Percentiles rank a stretch among this genome's conserved stretches.
phyloP scores from a whole-genome alignment of 2,113 vertebrate species.

The Clinocottus analis region DNA sequence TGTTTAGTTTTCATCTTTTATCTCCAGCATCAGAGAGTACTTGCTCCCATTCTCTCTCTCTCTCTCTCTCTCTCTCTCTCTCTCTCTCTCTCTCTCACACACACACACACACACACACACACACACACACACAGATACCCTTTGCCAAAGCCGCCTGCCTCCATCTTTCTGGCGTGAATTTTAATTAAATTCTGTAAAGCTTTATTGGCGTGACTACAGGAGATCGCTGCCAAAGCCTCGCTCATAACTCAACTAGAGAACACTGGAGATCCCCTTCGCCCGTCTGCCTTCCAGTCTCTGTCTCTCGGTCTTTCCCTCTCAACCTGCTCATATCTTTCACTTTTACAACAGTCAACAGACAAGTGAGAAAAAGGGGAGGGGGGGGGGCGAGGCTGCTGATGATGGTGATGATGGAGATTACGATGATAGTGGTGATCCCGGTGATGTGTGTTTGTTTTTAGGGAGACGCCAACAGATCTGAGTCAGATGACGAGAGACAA shows the following conservation, averaged over 20 bases:
- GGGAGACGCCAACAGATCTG: slow-evolving; percentile 96
- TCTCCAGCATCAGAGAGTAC: slow-evolving; percentile 73
- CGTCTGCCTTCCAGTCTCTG: slow-evolving; percentile 45
- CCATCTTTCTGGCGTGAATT: slow-evolving; percentile 78
- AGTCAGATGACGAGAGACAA: slow-evolving; percentile 90
- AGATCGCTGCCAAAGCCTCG: slow-evolving; percentile 71
- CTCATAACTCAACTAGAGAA: slow-evolving; percentile 74
- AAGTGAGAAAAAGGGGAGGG: slow-evolving; percentile 1
- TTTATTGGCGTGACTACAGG: slow-evolving; percentile 78
- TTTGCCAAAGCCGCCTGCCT: slow-evolving; percentile 72
- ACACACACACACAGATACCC: slow-evolving; percentile 51
- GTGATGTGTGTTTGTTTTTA: slow-evolving; percentile 61
- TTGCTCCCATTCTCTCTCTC: slow-evolving; percentile 38
- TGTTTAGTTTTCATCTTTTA: slow-evolving; percentile 81
- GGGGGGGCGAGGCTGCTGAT: background rate
- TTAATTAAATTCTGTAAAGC: slow-evolving; percentile 82
- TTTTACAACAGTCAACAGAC: slow-evolving; percentile 42
- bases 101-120: slow-evolving; percentile 15
- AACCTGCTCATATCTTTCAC: slow-evolving; percentile 30
- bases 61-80: background rate
- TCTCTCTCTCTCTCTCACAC: slow-evolving; percentile 23
- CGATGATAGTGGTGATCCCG: slow-evolving; percentile 11
- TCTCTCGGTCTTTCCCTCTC: slow-evolving; percentile 36
- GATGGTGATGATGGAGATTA: slow-evolving; percentile 27
- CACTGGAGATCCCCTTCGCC: slow-evolving; percentile 63